phyloP scores from a whole-genome alignment of 1,140 invertebrate genomes.

The Papilio dardanus region DNA sequence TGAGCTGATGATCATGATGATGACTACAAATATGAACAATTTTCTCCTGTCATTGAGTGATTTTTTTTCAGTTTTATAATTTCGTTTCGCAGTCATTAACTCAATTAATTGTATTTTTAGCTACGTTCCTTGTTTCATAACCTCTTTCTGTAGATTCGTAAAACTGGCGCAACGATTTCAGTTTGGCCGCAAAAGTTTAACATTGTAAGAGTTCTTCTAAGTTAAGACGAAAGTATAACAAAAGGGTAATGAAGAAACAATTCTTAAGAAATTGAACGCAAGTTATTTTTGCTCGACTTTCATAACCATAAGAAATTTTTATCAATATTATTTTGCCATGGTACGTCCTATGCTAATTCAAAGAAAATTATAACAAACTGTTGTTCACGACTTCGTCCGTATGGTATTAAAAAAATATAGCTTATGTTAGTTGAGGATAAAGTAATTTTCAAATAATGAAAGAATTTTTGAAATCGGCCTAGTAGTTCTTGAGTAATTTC shows the following conservation, averaged over 20 bases:
- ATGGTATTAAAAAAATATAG: too few species aligned
- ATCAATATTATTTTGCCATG: neutral
- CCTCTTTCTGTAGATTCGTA: neutral
- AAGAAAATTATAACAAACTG: too few species aligned
- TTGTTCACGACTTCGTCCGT: too few species aligned
- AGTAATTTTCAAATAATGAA: too few species aligned
- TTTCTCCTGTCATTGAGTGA: too few species aligned
- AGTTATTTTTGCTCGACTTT: neutral
- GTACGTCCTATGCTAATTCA: neutral
- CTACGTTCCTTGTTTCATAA: neutral
- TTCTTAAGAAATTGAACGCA: neutral
- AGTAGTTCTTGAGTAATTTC: too few species aligned
- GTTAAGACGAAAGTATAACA: conserved; percentile 5
- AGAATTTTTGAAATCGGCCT: too few species aligned
- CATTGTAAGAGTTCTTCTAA: conserved; percentile 26
- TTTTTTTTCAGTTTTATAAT: too few species aligned
- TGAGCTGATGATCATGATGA: too few species aligned
- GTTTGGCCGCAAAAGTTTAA: neutral
- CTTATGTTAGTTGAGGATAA: too few species aligned
- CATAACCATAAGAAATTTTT: neutral
- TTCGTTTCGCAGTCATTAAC: too few species aligned
- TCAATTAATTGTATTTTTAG: conserved; percentile 11
- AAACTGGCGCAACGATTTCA: neutral
- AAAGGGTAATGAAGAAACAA: neutral
- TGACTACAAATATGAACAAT: too few species aligned